Evolutionary conservation across 2,888 invertebrate genomes (phyloP), one percentile per base, ranked within the genome.

Genomic region (Leptarthrus brevirostris): DNA sequence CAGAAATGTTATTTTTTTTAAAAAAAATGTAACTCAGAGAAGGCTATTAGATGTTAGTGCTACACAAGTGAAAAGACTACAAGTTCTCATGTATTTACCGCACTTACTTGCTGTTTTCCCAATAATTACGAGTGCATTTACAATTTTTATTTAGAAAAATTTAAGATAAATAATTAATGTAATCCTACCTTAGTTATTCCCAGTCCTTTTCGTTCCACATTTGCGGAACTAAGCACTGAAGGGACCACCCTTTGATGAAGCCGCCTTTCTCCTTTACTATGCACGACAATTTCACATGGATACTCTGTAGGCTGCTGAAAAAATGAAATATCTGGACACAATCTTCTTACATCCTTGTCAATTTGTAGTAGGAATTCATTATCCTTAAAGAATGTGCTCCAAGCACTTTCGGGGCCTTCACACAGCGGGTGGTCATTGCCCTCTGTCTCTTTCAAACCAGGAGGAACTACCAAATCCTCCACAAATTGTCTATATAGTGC

Each of bases 361-460:
- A 99, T 98, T 88, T 99, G 99, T 52, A 97, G 86, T 47, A 99
- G 86, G 75, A 98, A 96, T 86, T 98, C 97, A 84, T 99, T 99
- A 84, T 99, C 98, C 83, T 93, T 95, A 85, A 99, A 99, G 85
- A 92, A 98, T 2, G 92, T 92, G 80, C 92, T 92, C 99, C 99
- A 99, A 58, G 95, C 92, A 82, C 97, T 97, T 79, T 95, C 94
- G 0, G 98, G 97, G 80, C 94, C 95, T 78, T 94, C 92, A 83
- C 94, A 97, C 69, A 99, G 86, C 0, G 98, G 99, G 89, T 99
- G 94, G 84, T 96, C 95, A 44, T 80, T 79, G 10, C 79, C 79
- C 61, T 80, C 79, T n/a, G 87, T 87, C 78, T 87, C 86, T 16
- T 86, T 83, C 74, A 87, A 89, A 44, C 94, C 94, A 0, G 96